Base-by-base conservation (phyloP, 2,113 vertebrate species). In the Amphiprion percula region DNA sequence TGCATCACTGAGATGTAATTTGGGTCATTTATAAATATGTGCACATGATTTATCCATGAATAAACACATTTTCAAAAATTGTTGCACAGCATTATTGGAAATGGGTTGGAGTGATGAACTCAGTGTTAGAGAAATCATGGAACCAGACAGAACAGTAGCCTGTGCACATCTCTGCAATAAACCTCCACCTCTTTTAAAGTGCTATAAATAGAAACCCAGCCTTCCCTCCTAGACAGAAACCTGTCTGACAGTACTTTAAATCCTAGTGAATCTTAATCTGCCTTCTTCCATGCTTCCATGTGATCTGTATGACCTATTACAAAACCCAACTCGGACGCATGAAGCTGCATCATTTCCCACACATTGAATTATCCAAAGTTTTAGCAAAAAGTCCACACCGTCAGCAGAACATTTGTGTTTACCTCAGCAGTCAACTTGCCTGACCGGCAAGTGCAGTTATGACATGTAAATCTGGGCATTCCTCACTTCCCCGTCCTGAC, bases 401-500 rank as follows among this genome's bases (percentile, higher is more conserved):
- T 84, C 76, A 80, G 75, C 74, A 79, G 30, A 61, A 83, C 5
- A 52, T 58, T 79, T 73, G 0, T 73, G 70, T 68, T 68, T 58
- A 44, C 67, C 47, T 83, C 87, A 90, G 89, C 73, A 77, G 21
- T 14, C 0, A 10, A 60, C 72, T 67, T 5, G 77, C 3, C 46
- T 24, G 47, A 80, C 74, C 14, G 11, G 73, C 4, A 62, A 52
- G 68, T 72, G 41, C 46, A 21, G 60, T n/a, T 1, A 33, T 65
- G 46, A 71, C 82, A 62, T 83, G 74, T 64, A 69, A 85, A 85
- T 64, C 66, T 66, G 87, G 87, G 23, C 10, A 85, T 84, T 90
- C 85, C 91, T 85, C 0, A 91, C 90, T 93, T 91, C 91, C 90
- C 19, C 68, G 47, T 89, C 19, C 6, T 21, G 63, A 60, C 10